phyloP scores from a whole-genome alignment of 2,797 vertebrate genomes.

The Zonotrichia albicollis region DNA sequence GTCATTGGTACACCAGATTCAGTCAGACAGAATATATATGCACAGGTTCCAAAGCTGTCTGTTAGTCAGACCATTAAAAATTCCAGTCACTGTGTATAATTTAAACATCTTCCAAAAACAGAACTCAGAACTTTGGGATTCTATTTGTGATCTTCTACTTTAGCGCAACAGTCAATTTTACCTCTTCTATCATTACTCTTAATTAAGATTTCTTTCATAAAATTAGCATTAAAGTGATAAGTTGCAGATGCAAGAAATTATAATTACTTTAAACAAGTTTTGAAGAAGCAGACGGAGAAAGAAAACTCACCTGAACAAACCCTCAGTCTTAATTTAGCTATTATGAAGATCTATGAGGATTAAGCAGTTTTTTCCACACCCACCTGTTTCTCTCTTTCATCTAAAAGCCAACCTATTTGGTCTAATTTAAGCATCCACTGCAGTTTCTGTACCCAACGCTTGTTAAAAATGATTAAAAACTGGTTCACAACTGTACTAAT shows the following conservation, averaged over 20 bases:
- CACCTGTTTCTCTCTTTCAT: slow-evolving; percentile 11
- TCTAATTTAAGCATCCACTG: background rate
- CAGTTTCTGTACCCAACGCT: slow-evolving; percentile 11
- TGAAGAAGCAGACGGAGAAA: slow-evolving; percentile 24
- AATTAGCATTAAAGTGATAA: slow-evolving; percentile 55
- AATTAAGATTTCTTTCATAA: slow-evolving; percentile 60
- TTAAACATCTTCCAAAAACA: slow-evolving; percentile 34
- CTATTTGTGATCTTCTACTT: slow-evolving; percentile 40
- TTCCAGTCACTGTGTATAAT: slow-evolving; percentile 23
- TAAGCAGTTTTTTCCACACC: slow-evolving; percentile 17
- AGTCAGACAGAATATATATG: background rate
- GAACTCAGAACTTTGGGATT: slow-evolving; percentile 35
- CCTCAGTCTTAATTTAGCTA: slow-evolving; percentile 43
- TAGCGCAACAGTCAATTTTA: slow-evolving; percentile 18
- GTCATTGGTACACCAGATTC: background rate
- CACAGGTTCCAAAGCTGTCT: background rate
- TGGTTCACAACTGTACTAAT: slow-evolving; percentile 45
- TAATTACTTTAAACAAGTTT: slow-evolving; percentile 52
- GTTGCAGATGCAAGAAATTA: slow-evolving; percentile 54
- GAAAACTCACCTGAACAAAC: background rate
- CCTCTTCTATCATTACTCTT: slow-evolving; percentile 55
- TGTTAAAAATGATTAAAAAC: slow-evolving; percentile 47
- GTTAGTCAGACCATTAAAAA: slow-evolving; percentile 5
- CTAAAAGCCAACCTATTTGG: slow-evolving; percentile 14
- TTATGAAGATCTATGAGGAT: slow-evolving; percentile 49